A percentile compares a stretch with the other conserved stretches of the same genome.
phyloP scores from a whole-genome alignment of 2,797 vertebrate species.

The Neosalanx taihuensis region DNA sequence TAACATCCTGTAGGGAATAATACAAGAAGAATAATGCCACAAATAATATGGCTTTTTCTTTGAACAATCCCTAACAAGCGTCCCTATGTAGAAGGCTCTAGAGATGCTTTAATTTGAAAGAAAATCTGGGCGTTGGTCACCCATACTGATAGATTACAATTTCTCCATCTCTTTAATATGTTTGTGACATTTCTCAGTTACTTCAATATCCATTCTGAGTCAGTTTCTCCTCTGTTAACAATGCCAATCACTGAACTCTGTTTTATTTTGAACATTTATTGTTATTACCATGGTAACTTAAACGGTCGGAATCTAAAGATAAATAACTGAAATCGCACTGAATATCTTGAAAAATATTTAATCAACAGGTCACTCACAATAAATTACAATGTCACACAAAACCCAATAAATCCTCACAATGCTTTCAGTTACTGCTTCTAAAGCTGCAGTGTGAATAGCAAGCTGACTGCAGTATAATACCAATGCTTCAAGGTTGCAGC shows the following conservation, averaged over 20 bases:
- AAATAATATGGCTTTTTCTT: neutral
- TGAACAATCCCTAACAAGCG: neutral
- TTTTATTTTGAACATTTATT: neutral
- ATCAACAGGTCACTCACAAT: neutral
- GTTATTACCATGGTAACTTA: neutral
- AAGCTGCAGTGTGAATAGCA: neutral
- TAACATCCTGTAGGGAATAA: neutral
- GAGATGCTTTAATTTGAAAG: neutral
- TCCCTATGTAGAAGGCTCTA: neutral
- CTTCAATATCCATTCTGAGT: conserved; percentile 14
- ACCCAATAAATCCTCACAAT: neutral
- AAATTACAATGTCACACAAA: neutral
- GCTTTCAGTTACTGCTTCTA: neutral
- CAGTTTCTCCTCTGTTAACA: conserved; percentile 18
- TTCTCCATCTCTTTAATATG: neutral
- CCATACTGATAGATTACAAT: neutral
- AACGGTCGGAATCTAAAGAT: no score
- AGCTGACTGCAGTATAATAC: neutral
- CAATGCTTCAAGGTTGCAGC: neutral
- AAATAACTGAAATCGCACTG: no score
- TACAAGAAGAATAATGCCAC: neutral
- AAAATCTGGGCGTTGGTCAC: neutral
- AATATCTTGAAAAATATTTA: neutral
- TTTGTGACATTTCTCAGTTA: neutral
- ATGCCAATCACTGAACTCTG: conserved; percentile 6